These are phyloP conservation scores for Macrobrachium nipponense DNA, from an alignment of 1,140 invertebrate genomes.

Conservation along the genomic window DNA sequence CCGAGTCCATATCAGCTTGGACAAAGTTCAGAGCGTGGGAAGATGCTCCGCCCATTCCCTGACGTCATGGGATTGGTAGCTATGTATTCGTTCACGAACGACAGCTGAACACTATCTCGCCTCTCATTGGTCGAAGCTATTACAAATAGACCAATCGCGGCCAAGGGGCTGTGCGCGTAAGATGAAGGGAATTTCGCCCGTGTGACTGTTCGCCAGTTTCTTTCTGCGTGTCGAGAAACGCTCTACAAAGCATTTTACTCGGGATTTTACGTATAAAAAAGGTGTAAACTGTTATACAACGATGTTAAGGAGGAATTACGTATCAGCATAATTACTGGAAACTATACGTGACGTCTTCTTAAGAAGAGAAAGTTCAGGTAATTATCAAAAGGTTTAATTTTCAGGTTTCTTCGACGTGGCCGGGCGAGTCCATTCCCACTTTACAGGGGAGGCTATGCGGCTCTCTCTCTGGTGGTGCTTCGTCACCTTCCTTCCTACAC, in stretches of 20 bases:
- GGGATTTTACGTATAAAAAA: background rate
- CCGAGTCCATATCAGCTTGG: constrained; percentile 46
- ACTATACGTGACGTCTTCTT: background rate
- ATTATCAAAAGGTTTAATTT: background rate
- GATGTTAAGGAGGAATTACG: background rate
- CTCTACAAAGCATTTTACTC: background rate
- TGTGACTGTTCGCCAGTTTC: constrained; percentile 43
- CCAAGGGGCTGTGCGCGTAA: constrained; percentile 44
- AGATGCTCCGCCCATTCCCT: constrained; percentile 26
- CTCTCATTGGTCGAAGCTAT: constrained; percentile 47
- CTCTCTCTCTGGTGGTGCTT: background rate
- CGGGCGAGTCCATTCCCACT: constrained; percentile 31
- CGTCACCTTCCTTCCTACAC: background rate
- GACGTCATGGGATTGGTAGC: constrained; percentile 38
- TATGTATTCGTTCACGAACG: constrained; percentile 46
- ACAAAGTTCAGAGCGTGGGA: constrained; percentile 41
- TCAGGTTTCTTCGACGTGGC: constrained; percentile 33
- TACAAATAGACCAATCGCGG: constrained; percentile 51
- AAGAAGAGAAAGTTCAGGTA: constrained; percentile 38
- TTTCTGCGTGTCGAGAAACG: constrained; percentile 42
- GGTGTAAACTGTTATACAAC: background rate
- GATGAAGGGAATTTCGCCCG: constrained; percentile 57
- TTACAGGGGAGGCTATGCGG: constrained; percentile 13
- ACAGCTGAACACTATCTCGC: background rate
- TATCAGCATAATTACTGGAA: background rate